Percentiles rank a stretch among this genome's conserved stretches.
These are phyloP conservation scores for Symphodus melops DNA, from an alignment of 2,113 vertebrate genomes.

Conservation along the genomic window DNA sequence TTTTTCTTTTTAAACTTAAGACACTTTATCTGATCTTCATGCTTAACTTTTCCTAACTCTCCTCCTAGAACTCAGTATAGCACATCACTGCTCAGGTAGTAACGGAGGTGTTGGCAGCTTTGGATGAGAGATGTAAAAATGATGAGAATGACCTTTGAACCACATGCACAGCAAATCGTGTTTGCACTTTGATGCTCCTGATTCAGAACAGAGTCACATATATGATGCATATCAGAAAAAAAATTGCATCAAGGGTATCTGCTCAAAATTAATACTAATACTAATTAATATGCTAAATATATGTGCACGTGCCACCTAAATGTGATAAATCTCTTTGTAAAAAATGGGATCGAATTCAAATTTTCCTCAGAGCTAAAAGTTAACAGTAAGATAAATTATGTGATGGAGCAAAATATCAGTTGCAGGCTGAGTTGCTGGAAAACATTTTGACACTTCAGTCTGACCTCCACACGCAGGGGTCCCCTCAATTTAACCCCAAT, in stretches of 20 bases:
- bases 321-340: not conserved
- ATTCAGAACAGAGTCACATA: not conserved
- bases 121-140: not conserved
- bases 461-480: slow-evolving; percentile 12
- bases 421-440: slow-evolving; percentile 30
- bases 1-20: not conserved
- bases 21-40: not conserved
- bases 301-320: no score
- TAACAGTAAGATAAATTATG: not conserved
- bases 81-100: slow-evolving; percentile 10
- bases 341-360: not conserved
- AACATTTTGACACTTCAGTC: slow-evolving; percentile 42
- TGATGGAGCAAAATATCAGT: slow-evolving; percentile 7
- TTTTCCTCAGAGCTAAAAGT: not conserved
- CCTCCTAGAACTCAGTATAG: not conserved
- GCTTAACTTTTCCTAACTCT: not conserved
- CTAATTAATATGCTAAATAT: no score
- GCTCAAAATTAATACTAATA: no score
- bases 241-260: no score
- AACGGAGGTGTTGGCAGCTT: not conserved
- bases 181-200: not conserved
- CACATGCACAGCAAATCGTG: not conserved
- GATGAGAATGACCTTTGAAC: not conserved
- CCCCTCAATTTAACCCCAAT: not conserved
- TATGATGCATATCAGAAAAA: no score